These are phyloP conservation scores for Aleiodes leptofemur DNA, from an alignment of 2,888 invertebrate genomes.

Conservation along the genomic window DNA sequence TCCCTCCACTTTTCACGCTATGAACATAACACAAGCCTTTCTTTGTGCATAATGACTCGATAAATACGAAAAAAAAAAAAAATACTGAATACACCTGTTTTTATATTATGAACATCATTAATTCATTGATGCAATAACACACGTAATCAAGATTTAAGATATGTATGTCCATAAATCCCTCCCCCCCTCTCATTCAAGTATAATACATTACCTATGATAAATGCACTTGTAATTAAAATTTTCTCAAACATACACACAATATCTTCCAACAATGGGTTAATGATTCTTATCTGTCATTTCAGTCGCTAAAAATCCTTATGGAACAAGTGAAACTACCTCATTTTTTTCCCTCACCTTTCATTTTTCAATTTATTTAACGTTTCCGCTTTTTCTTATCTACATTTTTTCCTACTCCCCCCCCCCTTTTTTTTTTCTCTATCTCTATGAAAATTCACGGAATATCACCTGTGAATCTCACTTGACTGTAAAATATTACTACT, in stretches of 20 bases:
- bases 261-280: conserved; percentile 6
- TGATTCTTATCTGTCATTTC: conserved; percentile 1
- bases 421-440: no score
- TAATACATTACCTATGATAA: neutral
- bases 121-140: neutral
- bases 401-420: no score
- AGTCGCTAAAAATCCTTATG: neutral
- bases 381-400: no score
- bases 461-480: conserved; percentile 22
- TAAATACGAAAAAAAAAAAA: no score
- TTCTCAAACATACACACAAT: neutral
- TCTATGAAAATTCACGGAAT: neutral
- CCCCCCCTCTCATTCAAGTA: neutral
- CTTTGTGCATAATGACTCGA: no score
- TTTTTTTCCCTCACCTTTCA: neutral
- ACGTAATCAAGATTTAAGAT: neutral
- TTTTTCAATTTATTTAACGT: conserved; percentile 4
- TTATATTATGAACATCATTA: conserved; percentile 1
- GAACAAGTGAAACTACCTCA: neutral
- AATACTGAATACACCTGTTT: no score
- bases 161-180: neutral
- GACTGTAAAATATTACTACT: conserved; percentile 15
- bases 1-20: no score
- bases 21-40: no score
- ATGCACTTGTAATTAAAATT: conserved; percentile 1